These are phyloP conservation scores for Acanthaster planci DNA, from an alignment of 35 echinoderm and acorn worm genomes.

Conservation along the genomic window DNA sequence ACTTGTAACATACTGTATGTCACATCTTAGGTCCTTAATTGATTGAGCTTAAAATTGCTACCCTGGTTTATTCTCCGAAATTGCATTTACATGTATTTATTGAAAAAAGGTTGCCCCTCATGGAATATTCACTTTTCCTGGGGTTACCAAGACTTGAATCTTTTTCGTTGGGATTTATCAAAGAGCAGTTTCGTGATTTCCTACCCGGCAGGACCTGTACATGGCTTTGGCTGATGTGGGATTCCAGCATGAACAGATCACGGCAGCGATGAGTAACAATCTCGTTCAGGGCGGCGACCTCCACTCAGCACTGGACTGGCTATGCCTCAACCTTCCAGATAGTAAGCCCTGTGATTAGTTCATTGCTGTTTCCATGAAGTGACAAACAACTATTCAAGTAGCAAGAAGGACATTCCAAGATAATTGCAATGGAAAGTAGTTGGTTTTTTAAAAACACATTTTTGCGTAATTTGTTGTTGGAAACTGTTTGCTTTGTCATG, in stretches of 20 bases:
- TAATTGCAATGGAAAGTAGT: too few relatives aligned
- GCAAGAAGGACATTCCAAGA: too few relatives aligned
- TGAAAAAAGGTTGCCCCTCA: not conserved
- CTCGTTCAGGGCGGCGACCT: conserved; percentile 82
- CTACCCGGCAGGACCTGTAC: conserved; percentile 76
- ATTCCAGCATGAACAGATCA: conserved; percentile 84
- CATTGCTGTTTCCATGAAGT: not conserved
- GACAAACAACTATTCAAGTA: too few relatives aligned
- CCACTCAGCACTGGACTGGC: conserved; percentile 86
- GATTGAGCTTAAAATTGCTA: too few relatives aligned
- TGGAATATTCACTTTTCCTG: not conserved
- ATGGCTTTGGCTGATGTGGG: conserved; percentile 80
- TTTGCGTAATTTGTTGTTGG: too few relatives aligned
- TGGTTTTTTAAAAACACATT: too few relatives aligned
- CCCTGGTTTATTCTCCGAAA: too few relatives aligned
- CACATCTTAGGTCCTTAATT: too few relatives aligned
- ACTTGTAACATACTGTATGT: too few relatives aligned
- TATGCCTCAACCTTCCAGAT: conserved; percentile 81
- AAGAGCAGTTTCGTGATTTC: not conserved
- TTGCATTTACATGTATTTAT: too few relatives aligned
- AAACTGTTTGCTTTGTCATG: too few relatives aligned
- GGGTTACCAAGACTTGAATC: not conserved
- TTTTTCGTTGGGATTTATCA: not conserved
- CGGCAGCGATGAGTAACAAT: conserved; percentile 82
- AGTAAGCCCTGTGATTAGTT: conserved; percentile 38